Evolutionary conservation across 2,888 invertebrate genomes (phyloP), one percentile per base, ranked within the genome.

Genomic region (Leucania comma): DNA sequence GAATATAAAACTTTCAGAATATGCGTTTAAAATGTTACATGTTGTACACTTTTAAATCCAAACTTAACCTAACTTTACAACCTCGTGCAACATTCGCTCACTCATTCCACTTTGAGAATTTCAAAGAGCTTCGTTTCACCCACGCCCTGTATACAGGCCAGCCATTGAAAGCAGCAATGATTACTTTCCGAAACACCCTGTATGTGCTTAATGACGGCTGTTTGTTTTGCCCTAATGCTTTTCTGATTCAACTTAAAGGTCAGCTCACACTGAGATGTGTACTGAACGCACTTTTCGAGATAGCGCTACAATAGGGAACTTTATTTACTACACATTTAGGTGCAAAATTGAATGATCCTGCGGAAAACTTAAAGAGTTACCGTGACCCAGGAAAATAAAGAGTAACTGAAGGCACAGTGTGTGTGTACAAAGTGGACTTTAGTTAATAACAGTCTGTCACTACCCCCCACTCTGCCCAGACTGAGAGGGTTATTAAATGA

Each of bases 121-220:
- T 75, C 70, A 78, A 80, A 80, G 81, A 59, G 61, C 57, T 35
- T 42, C 38, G 56, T 50, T 54, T 70, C 61, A 58, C 81, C 77
- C 70, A 80, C 77, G 75, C 76, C 80, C 75, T 77, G 70, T 77
- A 65, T 69, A 77, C 62, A 80, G 51, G 48, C n/a, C 53, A 51
- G 61, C 69, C 68, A 77, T 75, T 77, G 77, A 78, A 77, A 78
- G 81, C 76, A 80, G 70, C 64, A 58, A 78, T 80, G 76, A 80
- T 78, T 78, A 70, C 77, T 78, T 78, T 80, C 57, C 57, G 81
- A 80, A 78, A 80, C 76, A 60, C 35, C 64, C 81, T 78, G 66
- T 76, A 66, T 67, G 65, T 70, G 60, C 66, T 67, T 78, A 78
- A 81, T 79, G 82, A 78, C 53, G 68, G 68, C 73, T 69, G 68